Evolutionary conservation across 2,888 invertebrate genomes (phyloP).

Genomic region (Platycheirus rosarum): DNA sequence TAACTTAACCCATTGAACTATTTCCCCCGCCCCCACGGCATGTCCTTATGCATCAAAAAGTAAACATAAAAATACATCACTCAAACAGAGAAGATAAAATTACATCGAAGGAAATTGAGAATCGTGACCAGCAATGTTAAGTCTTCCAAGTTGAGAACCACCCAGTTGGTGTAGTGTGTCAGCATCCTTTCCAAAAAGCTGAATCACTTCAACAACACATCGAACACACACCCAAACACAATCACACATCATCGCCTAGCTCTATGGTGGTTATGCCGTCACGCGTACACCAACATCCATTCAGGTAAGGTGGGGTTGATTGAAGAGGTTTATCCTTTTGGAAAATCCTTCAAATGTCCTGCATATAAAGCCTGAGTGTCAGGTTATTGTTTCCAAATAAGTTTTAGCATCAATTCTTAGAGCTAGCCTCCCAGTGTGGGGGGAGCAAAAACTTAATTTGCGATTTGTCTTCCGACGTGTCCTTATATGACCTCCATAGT

Average conservation of each 20-base stretch:
- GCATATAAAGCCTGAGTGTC: constrained; percentile 44
- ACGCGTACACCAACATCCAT: constrained; percentile 56
- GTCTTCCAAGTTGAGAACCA: constrained; percentile 9
- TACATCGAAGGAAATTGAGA: constrained; percentile 70
- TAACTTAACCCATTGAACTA: constrained; percentile 25
- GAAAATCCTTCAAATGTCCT: constrained; percentile 64
- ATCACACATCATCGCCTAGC: constrained; percentile 17
- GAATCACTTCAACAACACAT: constrained; percentile 13
- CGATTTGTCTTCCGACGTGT: constrained; percentile 26
- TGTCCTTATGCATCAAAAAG: constrained; percentile 45
- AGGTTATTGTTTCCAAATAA: constrained; percentile 70
- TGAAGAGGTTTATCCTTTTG: constrained; percentile 63
- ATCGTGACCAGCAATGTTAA: constrained; percentile 71
- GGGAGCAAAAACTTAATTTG: not conserved
- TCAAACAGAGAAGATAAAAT: constrained; percentile 61
- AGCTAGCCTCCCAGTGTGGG: too few species aligned
- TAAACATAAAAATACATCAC: constrained; percentile 63
- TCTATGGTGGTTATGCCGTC: constrained; percentile 43
- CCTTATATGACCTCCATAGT: constrained; percentile 15
- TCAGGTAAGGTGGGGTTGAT: constrained; percentile 67
- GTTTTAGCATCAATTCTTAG: constrained; percentile 54
- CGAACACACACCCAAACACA: not conserved
- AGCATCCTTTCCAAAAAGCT: constrained; percentile 7
- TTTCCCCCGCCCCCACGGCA: not conserved
- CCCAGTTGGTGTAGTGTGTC: not conserved